phyloP scores from a whole-genome alignment of 2,888 invertebrate genomes.

The Heterodera filipjevi region DNA sequence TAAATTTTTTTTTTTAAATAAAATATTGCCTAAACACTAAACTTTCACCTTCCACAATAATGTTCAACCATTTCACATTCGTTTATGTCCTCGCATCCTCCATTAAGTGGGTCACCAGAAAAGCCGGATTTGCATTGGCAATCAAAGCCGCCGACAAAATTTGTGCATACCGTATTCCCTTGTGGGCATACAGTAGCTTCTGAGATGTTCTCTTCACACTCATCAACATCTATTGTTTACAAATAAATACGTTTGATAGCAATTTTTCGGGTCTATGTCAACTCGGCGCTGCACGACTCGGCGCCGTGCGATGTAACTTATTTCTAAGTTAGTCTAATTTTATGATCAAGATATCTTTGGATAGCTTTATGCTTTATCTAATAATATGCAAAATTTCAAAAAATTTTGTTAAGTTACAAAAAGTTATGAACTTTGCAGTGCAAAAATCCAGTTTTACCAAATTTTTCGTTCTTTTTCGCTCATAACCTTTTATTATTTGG shows the following conservation, averaged over 20 bases:
- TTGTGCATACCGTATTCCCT: constrained; percentile 74
- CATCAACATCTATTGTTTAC: constrained; percentile 79
- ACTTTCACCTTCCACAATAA: constrained; percentile 52
- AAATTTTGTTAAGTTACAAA: not conserved
- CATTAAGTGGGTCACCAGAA: constrained; percentile 47
- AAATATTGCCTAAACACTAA: not conserved
- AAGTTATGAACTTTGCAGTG: too few species aligned
- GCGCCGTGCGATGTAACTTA: too few species aligned
- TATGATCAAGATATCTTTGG: too few species aligned
- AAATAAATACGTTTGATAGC: too few species aligned
- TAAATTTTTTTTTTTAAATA: not conserved
- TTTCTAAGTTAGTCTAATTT: too few species aligned
- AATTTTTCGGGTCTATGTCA: too few species aligned
- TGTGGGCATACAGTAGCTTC: constrained; percentile 20
- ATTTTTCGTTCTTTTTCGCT: too few species aligned
- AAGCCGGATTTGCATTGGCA: constrained; percentile 60
- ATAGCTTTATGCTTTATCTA: too few species aligned
- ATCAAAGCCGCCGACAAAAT: constrained; percentile 77
- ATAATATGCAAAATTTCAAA: not conserved
- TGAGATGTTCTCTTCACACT: constrained; percentile 73
- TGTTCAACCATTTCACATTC: constrained; percentile 54
- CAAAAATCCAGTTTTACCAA: too few species aligned
- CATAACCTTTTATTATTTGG: too few species aligned
- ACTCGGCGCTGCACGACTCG: too few species aligned
- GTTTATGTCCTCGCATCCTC: constrained; percentile 56